Evolutionary conservation across 2,797 vertebrate genomes (phyloP).

Genomic region (Melanotaenia trifasciata): DNA sequence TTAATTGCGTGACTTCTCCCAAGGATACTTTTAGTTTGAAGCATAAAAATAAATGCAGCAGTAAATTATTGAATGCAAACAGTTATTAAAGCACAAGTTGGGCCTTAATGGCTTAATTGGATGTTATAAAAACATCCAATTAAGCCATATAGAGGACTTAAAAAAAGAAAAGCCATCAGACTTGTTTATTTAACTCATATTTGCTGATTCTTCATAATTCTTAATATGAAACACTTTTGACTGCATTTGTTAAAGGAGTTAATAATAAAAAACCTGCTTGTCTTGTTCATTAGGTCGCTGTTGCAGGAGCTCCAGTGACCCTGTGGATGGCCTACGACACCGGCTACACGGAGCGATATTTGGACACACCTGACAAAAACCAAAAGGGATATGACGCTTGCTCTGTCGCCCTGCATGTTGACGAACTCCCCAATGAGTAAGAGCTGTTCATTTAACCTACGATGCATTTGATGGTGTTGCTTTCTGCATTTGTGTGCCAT

Average conservation of each 20-base stretch:
- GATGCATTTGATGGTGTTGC: background rate
- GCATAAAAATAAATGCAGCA: background rate
- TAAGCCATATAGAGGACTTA: background rate
- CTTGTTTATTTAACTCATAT: background rate
- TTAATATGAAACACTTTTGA: too few species aligned
- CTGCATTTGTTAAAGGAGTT: background rate
- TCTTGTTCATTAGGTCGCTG: conserved; percentile 85
- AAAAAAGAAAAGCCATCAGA: background rate
- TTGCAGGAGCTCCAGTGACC: conserved; percentile 95
- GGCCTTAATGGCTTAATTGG: background rate
- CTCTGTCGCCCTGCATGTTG: conserved; percentile 93
- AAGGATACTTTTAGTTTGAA: background rate
- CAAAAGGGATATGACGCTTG: conserved; percentile 93
- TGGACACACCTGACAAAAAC: conserved; percentile 95
- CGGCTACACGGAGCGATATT: conserved; percentile 94
- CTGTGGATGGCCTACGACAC: conserved; percentile 99
- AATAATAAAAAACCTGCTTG: background rate
- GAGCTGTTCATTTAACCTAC: conserved; percentile 1
- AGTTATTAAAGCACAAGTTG: background rate
- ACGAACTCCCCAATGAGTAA: conserved; percentile 95
- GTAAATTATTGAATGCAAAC: background rate
- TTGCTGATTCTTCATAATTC: too few species aligned
- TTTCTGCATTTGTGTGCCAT: background rate
- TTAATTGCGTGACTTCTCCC: too few species aligned
- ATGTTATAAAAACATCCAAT: too few species aligned